Percentiles rank a stretch among this genome's conserved stretches.
Conservation (phyloP, 2,113 vertebrate species). For the Antennarius striatus region DNA sequence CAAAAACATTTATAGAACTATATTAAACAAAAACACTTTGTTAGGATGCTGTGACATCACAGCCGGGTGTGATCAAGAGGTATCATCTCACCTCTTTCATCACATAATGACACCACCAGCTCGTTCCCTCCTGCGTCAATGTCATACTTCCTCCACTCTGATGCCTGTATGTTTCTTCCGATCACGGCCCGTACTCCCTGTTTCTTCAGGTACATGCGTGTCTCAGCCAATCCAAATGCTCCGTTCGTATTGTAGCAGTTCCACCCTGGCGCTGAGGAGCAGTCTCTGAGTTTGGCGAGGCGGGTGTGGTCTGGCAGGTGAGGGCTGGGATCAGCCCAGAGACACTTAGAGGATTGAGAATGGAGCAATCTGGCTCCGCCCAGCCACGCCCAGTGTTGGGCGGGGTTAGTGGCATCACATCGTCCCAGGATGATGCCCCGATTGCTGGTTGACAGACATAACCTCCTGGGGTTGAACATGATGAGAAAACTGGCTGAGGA, state of each 20-base stretch:
- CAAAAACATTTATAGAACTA: no score
- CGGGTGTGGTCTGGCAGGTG: constrained; percentile 68
- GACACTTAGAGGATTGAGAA: constrained; percentile 74
- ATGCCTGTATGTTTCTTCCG: constrained; percentile 75
- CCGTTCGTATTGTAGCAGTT: constrained; percentile 78
- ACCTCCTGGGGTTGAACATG: constrained; percentile 76
- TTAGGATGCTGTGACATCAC: no score
- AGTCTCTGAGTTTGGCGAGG: constrained; percentile 61
- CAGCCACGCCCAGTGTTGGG: constrained; percentile 86
- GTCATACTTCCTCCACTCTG: constrained; percentile 84
- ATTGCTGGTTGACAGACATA: constrained; percentile 77
- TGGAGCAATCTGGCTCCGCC: constrained; percentile 79
- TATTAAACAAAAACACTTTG: no score
- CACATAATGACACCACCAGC: constrained; percentile 77
- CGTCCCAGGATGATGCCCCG: constrained; percentile 70
- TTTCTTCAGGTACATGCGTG: constrained; percentile 84
- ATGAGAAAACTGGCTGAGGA: constrained; percentile 87
- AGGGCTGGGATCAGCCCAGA: constrained; percentile 73
- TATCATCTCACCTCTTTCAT: constrained; percentile 77
- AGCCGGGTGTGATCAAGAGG: no score
- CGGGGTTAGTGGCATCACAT: constrained; percentile 77
- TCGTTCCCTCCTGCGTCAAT: constrained; percentile 68
- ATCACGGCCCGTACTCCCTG: constrained; percentile 80
- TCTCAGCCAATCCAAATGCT: constrained; percentile 79
- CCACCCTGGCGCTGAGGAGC: constrained; percentile 83